phyloP scores from a whole-genome alignment of 2,797 vertebrate species.

The Valencia hispanica region DNA sequence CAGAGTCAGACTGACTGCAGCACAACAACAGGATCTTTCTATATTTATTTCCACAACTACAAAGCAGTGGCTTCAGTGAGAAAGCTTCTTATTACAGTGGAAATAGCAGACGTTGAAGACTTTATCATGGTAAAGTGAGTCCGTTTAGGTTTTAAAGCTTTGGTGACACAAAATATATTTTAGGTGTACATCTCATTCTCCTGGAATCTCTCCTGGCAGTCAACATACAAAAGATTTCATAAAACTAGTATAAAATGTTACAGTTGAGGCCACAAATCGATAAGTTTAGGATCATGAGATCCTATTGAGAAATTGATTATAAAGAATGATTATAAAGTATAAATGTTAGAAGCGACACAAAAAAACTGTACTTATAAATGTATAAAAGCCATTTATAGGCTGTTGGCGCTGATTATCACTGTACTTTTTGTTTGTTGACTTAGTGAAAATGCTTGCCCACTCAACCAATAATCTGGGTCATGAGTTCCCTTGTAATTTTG shows the following conservation, averaged over 20 bases:
- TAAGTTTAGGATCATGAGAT: background rate
- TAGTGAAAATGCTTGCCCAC: background rate
- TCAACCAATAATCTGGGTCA: background rate
- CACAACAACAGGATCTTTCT: conserved; percentile 18
- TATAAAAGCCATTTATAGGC: background rate
- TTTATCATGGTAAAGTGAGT: background rate
- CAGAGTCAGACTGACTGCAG: conserved; percentile 25
- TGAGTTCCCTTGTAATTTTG: background rate
- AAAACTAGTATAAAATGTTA: background rate
- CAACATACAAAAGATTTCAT: background rate
- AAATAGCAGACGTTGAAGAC: background rate
- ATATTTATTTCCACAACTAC: conserved; percentile 35
- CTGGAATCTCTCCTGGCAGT: background rate
- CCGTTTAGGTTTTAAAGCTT: conserved; percentile 10
- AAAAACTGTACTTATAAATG: background rate
- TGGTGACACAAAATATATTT: background rate
- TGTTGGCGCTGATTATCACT: background rate
- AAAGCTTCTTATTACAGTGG: conserved; percentile 17
- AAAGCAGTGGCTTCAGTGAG: conserved; percentile 18
- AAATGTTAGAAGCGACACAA: background rate
- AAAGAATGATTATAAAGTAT: background rate
- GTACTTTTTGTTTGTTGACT: background rate
- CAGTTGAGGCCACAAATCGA: background rate
- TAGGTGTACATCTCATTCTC: background rate
- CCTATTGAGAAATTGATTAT: too few relatives aligned